Base-by-base conservation (phyloP, 92 coral and sea anemone species). In the Porites lobata region DNA sequence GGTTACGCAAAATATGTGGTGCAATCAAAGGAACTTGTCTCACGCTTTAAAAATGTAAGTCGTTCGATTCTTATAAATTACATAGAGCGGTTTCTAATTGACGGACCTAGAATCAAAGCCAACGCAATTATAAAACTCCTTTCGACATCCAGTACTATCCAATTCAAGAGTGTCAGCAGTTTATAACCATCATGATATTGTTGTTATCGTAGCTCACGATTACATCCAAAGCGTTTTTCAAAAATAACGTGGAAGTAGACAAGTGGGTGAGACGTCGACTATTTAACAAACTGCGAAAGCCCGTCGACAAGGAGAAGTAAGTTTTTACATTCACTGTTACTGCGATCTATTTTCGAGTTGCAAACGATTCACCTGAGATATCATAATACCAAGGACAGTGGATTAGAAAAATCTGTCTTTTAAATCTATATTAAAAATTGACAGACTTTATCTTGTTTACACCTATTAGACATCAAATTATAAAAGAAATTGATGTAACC, bases 271-370 rank as follows among this genome's bases (percentile, higher is more conserved):
- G 98, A 24, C 80, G 61, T 32, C 87, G 96, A 38, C 89, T 98
- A 29, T 91, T 92, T 77, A 85, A 75, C 77, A 98, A 98, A 86
- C 95, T 98, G 24, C 94, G 99, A 29, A 94, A 92, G 87, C 65
- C 90, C 9, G 99, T 98, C 13, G 99, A 98, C 83, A 87, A 92
- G 71, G 98, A 98, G 66, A 98, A 98, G 99, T 98, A 88, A 92
- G 94, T 88, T 15, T 43, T 2, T 24, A 21, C 19, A 56, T 10
- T 56, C 15, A 56, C 15, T 56, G 61, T 10, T 56, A 10, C 8
- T 13, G 15, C 0, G 14, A 9, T 10, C 61, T 56, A 10, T 56
- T 56, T 56, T 14, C 15, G 15, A 3, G 15, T 2, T 56, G 13
- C 17, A 9, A 56, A 56, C 4, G 61, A 11, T 56, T 14, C 47